These are phyloP conservation scores for Paraescarpia echinospica DNA, from an alignment of 1,140 invertebrate species.

Conservation along the genomic window DNA sequence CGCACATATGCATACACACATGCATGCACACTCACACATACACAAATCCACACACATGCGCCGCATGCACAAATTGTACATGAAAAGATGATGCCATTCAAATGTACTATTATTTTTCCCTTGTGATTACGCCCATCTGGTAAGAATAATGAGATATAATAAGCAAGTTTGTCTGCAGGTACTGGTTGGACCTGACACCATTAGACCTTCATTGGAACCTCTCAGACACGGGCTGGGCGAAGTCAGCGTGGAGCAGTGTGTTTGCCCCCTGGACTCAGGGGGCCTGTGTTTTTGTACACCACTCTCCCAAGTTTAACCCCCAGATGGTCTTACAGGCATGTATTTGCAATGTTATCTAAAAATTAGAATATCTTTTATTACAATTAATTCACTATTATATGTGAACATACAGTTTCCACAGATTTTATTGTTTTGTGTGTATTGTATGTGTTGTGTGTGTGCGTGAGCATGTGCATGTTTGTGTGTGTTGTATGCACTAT, in stretches of 20 bases:
- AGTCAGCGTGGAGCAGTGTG: conserved; percentile 57
- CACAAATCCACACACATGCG: too few relatives aligned
- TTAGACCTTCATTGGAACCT: conserved; percentile 59
- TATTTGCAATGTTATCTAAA: not conserved
- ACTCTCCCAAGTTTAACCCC: conserved; percentile 48
- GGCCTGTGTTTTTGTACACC: conserved; percentile 57
- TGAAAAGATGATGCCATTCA: too few relatives aligned
- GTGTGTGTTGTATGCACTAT: too few relatives aligned
- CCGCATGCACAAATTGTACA: too few relatives aligned
- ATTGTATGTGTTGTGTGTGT: too few relatives aligned
- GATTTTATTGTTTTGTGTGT: too few relatives aligned
- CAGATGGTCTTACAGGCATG: conserved; percentile 44
- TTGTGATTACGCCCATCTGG: not conserved
- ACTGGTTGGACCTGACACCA: conserved; percentile 45
- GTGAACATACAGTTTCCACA: too few relatives aligned
- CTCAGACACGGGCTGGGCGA: conserved; percentile 62
- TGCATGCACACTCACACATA: too few relatives aligned
- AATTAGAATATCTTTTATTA: too few relatives aligned
- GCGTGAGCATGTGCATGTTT: too few relatives aligned
- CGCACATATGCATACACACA: too few relatives aligned
- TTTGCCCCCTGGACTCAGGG: conserved; percentile 59
- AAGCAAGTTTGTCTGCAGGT: conserved; percentile 38
- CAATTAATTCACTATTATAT: too few relatives aligned
- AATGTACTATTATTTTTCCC: not conserved
- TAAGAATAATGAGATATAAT: conserved; percentile 11